Base-by-base conservation (phyloP, 2,888 invertebrate species). In the Drosophila peninsularis region DNA sequence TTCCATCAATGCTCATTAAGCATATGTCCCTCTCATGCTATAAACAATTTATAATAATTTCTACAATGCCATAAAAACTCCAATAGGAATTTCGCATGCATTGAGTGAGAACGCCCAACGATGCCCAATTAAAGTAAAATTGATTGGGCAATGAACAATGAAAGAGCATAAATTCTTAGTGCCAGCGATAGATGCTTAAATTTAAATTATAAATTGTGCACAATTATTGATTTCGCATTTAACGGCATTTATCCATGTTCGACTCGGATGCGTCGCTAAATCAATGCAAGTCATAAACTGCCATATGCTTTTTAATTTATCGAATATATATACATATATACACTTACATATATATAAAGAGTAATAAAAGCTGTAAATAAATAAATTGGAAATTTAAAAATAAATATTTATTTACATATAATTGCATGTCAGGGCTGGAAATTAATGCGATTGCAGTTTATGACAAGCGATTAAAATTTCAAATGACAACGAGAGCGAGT, bases 381-480 rank as follows among this genome's bases (percentile, higher is more conserved):
- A 83, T 81, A 85, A 80, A 81, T 75, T 71, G 58, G 75, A 66
- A 82, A 77, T 85, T 75, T 47, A 65, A 42, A 82, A 88, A 85
- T 85, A 83, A 83, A 86, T 88, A 82, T 88, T 88, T 83, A 83
- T 83, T 73, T 75, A 73, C 71, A 82, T 80, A 74, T 88, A 84
- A 84, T 88, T 84, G 80, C 71, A 61, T 86, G 83, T 80, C 86
- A 69, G 63, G 52, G 57, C 65, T 75, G 64, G 58, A 72, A 86
- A 88, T 84, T 74, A 86, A 84, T 84, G 75, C 88, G 86, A 84
- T 84, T 86, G 83, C 88, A 86, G 75, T 82, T 88, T 84, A 84
- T 84, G 83, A 88, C 83, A 88, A 86, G 73, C 83, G 88, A 84
- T 84, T 84, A 86, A 84, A 86, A 69, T 75, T 75, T 49, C 77